Conservation (phyloP, 2,113 vertebrate genomes). For the Bufo bufo region DNA sequence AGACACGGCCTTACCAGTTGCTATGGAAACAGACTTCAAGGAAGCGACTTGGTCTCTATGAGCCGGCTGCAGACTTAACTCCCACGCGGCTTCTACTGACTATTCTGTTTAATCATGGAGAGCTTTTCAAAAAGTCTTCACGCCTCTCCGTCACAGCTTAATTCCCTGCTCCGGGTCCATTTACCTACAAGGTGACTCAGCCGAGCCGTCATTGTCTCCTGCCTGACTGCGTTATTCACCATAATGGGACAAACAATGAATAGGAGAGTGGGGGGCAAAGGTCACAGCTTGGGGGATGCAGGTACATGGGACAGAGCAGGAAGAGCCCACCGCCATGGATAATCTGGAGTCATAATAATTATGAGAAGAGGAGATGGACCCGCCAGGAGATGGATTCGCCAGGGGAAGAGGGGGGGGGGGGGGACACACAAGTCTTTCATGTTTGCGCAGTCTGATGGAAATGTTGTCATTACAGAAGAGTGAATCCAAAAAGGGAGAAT, state of each 20-base stretch:
- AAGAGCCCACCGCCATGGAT: neutral
- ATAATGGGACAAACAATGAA: neutral
- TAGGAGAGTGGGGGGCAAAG: neutral
- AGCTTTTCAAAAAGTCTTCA: slow-evolving; percentile 9
- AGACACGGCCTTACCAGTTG: neutral
- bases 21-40: slow-evolving; percentile 3
- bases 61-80: neutral
- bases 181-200: neutral
- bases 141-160: neutral
- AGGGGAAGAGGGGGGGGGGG: neutral
- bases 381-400: neutral
- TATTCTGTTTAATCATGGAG: neutral
- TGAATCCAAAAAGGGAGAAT: neutral
- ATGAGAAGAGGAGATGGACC: neutral
- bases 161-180: neutral
- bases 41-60: neutral
- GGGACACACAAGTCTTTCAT: neutral
- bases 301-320: neutral
- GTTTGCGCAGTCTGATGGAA: neutral
- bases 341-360: neutral
- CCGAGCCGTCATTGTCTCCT: neutral
- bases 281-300: neutral
- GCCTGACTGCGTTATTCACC: neutral
- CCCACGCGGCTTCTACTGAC: neutral
- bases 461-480: neutral